phyloP scores from a whole-genome alignment of 2,113 vertebrate genomes.

The Dicrurus megarhynchus region DNA sequence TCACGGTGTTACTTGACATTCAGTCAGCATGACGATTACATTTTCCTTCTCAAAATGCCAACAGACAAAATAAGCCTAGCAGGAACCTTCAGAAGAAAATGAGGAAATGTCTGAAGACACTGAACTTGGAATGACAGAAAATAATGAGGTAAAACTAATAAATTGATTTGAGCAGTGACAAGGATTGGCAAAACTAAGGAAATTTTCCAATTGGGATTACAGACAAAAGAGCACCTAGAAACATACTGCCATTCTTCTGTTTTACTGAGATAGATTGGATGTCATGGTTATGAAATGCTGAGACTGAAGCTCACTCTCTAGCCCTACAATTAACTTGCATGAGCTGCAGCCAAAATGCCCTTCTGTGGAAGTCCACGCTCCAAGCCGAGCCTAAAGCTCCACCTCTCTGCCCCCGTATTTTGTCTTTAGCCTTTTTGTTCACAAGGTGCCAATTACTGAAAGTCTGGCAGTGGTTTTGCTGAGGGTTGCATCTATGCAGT shows the following conservation, averaged over 20 bases:
- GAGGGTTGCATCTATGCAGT: neutral
- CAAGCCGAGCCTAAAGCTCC: neutral
- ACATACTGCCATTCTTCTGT: neutral
- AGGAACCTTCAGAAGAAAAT: neutral
- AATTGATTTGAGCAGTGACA: neutral
- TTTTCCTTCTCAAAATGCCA: conserved; percentile 24
- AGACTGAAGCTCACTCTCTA: neutral
- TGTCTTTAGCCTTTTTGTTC: conserved; percentile 7
- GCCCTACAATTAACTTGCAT: neutral
- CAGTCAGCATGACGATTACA: neutral
- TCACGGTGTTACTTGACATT: neutral
- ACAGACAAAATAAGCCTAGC: conserved; percentile 3
- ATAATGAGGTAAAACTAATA: neutral
- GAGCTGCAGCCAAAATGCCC: neutral
- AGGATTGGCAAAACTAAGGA: neutral
- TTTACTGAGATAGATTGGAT: neutral
- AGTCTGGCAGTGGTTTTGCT: neutral
- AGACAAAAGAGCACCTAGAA: neutral
- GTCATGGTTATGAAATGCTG: neutral
- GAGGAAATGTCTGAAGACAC: neutral
- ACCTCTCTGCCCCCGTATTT: neutral
- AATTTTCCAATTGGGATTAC: neutral
- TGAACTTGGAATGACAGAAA: neutral
- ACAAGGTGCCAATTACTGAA: neutral
- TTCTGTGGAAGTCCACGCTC: neutral